Base-by-base conservation (phyloP, 2,797 vertebrate genomes). In the Gymnoscopelus braueri region DNA sequence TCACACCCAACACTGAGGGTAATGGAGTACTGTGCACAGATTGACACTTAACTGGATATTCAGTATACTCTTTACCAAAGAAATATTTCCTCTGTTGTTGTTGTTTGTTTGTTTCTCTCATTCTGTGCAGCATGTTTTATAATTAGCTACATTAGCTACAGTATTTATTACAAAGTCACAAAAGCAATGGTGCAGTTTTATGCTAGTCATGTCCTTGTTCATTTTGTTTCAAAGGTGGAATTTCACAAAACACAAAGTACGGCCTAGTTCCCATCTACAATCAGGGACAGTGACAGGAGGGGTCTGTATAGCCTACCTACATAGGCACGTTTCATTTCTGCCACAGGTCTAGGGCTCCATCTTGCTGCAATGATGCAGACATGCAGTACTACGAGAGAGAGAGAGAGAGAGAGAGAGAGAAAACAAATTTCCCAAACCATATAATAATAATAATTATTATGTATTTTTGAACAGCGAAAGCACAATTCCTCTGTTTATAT, bases 1-100 rank as follows among this genome's bases (percentile, higher is more conserved):
- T 90, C 78, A 87, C 85, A 87, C 83, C 76, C 63, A 78, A 26
- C 26, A 29, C 69, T 77, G 69, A 78, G 79, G 78, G 79, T 75
- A 74, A 84, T 74, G 69, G 63, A 75, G 74, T 83, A 71, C 39
- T 44, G 39, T 10, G 9, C 71, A 44, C 78, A 79, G 75, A 69
- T 88, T 87, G 78, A 88, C 87, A 87, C 86, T 61, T 51, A 1
- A 55, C 15, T 24, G 61, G 11, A 79, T 66, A 83, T 75, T 61
- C 69, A 74, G 35, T 60, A 44, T 32, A 58, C 44, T 70, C 39
- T n/a, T 50, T 10, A 44, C 39, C 39, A 44, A 44, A 44, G 1
- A 10, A 44, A 44, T 44, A 44, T 9, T 7, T 44, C 39, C 9
- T 7, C 7, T 44, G 39, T 44, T 9, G 39, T 39, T 72, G 26